These are phyloP conservation scores for Pheucticus melanocephalus DNA, from an alignment of 2,113 vertebrate genomes.

Conservation along the genomic window DNA sequence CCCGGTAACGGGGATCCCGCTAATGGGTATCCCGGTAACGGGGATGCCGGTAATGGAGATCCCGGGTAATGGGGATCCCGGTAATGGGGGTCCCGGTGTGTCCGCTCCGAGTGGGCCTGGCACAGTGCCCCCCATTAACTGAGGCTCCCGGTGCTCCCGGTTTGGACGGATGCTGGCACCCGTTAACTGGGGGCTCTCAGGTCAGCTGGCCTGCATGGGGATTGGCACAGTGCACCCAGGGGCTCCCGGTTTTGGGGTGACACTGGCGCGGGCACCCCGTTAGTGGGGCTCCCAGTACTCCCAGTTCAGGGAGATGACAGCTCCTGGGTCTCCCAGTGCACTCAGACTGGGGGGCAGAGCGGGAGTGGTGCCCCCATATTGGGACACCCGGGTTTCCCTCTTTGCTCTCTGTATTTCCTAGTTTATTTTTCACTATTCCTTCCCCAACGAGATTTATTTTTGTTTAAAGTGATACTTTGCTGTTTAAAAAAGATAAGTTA, in stretches of 20 bases:
- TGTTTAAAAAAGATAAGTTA: background rate
- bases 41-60: no score
- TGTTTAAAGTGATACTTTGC: background rate
- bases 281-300: background rate
- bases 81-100: background rate
- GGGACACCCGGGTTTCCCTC: background rate
- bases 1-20: no score
- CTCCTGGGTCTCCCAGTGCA: background rate
- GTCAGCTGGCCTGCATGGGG: background rate
- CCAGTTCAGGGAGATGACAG: background rate
- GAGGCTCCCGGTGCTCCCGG: background rate
- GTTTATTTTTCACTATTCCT: background rate
- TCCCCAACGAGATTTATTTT: background rate
- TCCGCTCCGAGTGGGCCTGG: background rate
- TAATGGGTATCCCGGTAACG: no score
- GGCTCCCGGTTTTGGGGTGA: background rate
- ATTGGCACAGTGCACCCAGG: background rate
- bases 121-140: background rate
- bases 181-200: background rate
- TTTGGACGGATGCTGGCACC: background rate
- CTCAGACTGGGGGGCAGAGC: background rate
- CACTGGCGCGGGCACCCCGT: background rate
- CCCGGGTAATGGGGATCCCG: background rate
- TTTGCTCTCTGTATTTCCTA: background rate
- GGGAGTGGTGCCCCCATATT: background rate